These are phyloP conservation scores for Elephantulus edwardii DNA, from an alignment of 2,113 vertebrate genomes.

Conservation along the genomic window DNA sequence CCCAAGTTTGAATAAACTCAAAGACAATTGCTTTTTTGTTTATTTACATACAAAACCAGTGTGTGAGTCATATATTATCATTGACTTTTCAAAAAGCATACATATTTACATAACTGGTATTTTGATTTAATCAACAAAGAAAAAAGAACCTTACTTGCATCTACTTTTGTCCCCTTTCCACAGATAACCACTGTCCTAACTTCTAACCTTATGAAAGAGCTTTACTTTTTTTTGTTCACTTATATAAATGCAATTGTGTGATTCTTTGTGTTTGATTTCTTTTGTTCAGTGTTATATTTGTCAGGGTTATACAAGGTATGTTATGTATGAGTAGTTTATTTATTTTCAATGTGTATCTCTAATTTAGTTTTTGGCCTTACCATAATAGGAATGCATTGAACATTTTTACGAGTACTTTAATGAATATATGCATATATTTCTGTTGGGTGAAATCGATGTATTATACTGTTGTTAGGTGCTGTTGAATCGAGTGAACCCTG, in stretches of 20 bases:
- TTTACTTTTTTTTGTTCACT: neutral
- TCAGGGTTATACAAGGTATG: constrained; percentile 16
- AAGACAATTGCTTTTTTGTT: neutral
- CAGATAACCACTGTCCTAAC: neutral
- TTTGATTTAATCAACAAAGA: neutral
- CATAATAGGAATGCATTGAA: neutral
- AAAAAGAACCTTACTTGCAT: neutral
- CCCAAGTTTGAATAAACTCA: neutral
- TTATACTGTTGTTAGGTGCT: too few relatives aligned
- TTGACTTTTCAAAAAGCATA: constrained; percentile 2
- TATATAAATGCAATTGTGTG: constrained; percentile 6
- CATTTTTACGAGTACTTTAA: constrained; percentile 49
- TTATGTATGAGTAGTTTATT: neutral
- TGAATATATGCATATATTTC: constrained; percentile 27
- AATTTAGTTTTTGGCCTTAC: neutral
- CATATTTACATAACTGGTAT: neutral
- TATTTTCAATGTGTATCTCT: neutral
- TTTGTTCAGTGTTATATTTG: constrained; percentile 3
- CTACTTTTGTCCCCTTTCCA: neutral
- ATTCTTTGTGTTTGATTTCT: neutral
- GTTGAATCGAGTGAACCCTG: too few relatives aligned
- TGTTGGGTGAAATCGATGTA: constrained; percentile 40
- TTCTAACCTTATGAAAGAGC: constrained; percentile 3
- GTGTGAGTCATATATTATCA: neutral
- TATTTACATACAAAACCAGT: neutral